Conservation (phyloP, 1,140 invertebrate genomes). For the Drosophila funebris region DNA sequence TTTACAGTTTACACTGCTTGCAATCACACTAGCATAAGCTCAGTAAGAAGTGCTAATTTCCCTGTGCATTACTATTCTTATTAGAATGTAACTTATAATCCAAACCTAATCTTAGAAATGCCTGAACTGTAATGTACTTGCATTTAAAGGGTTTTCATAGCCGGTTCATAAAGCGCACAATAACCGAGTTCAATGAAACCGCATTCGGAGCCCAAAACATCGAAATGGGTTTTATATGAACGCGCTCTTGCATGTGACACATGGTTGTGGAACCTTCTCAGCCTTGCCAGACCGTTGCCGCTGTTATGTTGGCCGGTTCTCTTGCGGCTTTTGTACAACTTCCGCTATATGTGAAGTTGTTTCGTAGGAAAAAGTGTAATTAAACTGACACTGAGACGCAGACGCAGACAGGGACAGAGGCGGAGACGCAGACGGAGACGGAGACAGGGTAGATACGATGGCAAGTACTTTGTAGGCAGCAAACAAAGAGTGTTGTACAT, state of each 20-base stretch:
- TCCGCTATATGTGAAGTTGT: slow-evolving; percentile 69
- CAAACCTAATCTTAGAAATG: too few relatives aligned
- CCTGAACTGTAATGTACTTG: neutral
- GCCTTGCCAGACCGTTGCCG: slow-evolving; percentile 6
- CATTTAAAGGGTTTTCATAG: slow-evolving; percentile 4
- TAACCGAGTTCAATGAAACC: slow-evolving; percentile 2
- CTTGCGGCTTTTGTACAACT: slow-evolving; percentile 76
- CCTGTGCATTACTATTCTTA: too few relatives aligned
- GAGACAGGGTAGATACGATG: slow-evolving; percentile 9
- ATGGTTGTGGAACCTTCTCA: slow-evolving; percentile 31
- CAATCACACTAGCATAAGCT: too few relatives aligned
- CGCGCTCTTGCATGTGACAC: slow-evolving; percentile 19
- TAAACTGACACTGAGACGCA: slow-evolving; percentile 55
- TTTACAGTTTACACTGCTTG: too few relatives aligned
- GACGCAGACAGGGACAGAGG: neutral
- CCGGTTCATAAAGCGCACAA: neutral
- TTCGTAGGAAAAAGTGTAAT: slow-evolving; percentile 68
- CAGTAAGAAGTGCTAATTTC: too few relatives aligned
- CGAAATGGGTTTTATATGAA: neutral
- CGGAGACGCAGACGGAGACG: neutral
- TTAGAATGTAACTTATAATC: too few relatives aligned
- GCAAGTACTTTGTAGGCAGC: slow-evolving; percentile 26
- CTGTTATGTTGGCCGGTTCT: slow-evolving; percentile 56
- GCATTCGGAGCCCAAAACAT: neutral
- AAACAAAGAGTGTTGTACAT: slow-evolving; percentile 51